Percentiles rank a stretch among this genome's conserved stretches.
These are phyloP conservation scores for Podarcis cretensis DNA, from an alignment of 2,113 vertebrate genomes.

Conservation along the genomic window DNA sequence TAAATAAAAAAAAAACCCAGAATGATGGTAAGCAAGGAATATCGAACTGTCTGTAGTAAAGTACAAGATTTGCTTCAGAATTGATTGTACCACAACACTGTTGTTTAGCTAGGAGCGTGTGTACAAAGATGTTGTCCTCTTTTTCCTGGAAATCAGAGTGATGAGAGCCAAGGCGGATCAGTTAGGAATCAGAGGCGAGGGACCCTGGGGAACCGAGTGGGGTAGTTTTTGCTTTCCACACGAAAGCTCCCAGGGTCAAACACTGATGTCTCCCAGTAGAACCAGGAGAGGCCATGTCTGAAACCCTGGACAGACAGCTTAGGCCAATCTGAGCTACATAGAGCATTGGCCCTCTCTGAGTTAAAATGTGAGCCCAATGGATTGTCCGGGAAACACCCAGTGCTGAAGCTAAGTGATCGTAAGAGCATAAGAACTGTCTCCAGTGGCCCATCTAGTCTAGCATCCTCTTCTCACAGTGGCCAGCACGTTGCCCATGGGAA, in stretches of 20 bases:
- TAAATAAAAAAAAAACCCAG: conserved; percentile 59
- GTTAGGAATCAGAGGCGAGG: not conserved
- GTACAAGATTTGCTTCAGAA: conserved; percentile 51
- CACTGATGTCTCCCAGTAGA: not conserved
- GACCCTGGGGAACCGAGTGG: not conserved
- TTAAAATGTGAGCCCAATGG: too few relatives aligned
- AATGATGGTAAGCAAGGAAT: conserved; percentile 48
- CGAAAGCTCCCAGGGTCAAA: not conserved
- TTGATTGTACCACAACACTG: not conserved
- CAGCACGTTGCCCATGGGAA: too few relatives aligned
- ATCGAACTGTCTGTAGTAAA: conserved; percentile 59
- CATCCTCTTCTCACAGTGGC: too few relatives aligned
- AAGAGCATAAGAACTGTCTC: too few relatives aligned
- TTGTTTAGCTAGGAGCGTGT: conserved; percentile 5
- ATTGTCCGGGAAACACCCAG: too few relatives aligned
- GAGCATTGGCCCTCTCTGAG: not conserved
- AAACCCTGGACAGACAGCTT: not conserved
- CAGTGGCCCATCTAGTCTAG: too few relatives aligned
- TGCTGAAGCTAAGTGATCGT: too few relatives aligned
- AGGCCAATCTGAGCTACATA: not conserved
- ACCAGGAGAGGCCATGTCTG: not conserved
- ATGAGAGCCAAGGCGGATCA: not conserved
- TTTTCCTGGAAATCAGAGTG: conserved; percentile 39
- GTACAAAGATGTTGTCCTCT: not conserved
- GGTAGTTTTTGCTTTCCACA: not conserved